Conservation (phyloP, 2,888 invertebrate genomes). For the Neoascia interrupta region DNA sequence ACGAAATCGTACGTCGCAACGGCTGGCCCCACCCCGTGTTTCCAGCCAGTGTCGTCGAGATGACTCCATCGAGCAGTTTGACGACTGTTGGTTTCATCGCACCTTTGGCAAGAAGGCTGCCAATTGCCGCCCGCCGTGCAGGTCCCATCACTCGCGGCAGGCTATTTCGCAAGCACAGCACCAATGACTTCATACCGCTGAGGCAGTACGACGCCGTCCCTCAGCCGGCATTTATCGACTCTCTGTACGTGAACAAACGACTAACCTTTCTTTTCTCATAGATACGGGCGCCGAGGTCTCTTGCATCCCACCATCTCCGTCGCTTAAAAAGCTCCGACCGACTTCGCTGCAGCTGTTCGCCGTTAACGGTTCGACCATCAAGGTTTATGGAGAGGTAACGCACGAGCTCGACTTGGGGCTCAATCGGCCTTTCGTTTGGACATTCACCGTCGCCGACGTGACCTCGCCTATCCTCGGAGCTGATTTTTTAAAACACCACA, state of each 20-base stretch:
- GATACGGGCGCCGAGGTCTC: not conserved
- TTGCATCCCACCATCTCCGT: conserved; percentile 1
- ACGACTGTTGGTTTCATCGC: conserved; percentile 8
- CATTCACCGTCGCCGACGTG: conserved; percentile 5
- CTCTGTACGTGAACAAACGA: not conserved
- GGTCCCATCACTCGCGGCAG: not conserved
- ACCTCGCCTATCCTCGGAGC: conserved; percentile 8
- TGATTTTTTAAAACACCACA: not conserved
- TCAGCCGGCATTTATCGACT: not conserved
- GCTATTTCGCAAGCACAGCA: not conserved
- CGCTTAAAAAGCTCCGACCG: not conserved
- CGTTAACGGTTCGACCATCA: conserved; percentile 11
- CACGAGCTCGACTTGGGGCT: conserved; percentile 3
- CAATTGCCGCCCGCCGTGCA: not conserved
- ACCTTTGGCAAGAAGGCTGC: not conserved
- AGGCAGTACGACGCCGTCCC: not conserved
- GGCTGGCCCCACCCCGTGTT: not conserved
- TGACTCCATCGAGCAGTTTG: conserved; percentile 14
- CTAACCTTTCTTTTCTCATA: not conserved
- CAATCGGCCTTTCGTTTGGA: not conserved
- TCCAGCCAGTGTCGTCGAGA: conserved; percentile 13
- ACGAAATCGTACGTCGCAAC: not conserved
- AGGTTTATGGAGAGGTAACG: conserved; percentile 15
- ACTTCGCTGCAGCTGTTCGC: not conserved
- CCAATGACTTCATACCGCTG: not conserved